Conservation (phyloP, 1,140 invertebrate species). For the Drosophila grimshawi region DNA sequence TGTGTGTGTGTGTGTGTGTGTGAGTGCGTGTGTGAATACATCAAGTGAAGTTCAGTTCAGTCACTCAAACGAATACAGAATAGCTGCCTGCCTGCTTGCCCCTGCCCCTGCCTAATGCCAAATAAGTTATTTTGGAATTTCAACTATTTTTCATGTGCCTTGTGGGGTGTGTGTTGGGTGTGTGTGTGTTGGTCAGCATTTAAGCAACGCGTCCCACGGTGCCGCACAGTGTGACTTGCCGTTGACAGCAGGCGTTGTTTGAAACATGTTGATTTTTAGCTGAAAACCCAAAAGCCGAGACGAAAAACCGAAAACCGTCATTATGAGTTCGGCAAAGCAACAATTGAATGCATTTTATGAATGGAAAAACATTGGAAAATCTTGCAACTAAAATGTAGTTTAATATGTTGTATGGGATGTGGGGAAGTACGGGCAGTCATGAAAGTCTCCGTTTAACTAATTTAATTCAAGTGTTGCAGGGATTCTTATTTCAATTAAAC, state of each 20-base stretch:
- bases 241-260: constrained; percentile 46
- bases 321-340: constrained; percentile 71
- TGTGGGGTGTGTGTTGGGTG: neutral
- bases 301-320: constrained; percentile 58
- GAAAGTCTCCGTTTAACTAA: no score
- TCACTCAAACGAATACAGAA: constrained; percentile 18
- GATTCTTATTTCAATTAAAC: no score
- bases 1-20: neutral
- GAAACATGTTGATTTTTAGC: constrained; percentile 60
- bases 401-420: neutral
- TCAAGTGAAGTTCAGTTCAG: constrained; percentile 37
- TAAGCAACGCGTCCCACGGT: constrained; percentile 51
- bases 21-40: constrained; percentile 12
- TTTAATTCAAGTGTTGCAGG: no score
- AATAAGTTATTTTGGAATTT: constrained; percentile 78
- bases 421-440: no score
- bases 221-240: constrained; percentile 49
- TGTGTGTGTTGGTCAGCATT: constrained; percentile 27
- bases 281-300: constrained; percentile 27
- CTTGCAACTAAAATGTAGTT: neutral
- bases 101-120: constrained; percentile 59
- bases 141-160: constrained; percentile 59
- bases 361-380: constrained; percentile 1
- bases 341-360: neutral
- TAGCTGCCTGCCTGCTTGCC: constrained; percentile 19